Evolutionary conservation across 92 coral and sea anemone species (phyloP), one percentile per base, ranked within the genome.

Genomic region (Meandrina meandrites): DNA sequence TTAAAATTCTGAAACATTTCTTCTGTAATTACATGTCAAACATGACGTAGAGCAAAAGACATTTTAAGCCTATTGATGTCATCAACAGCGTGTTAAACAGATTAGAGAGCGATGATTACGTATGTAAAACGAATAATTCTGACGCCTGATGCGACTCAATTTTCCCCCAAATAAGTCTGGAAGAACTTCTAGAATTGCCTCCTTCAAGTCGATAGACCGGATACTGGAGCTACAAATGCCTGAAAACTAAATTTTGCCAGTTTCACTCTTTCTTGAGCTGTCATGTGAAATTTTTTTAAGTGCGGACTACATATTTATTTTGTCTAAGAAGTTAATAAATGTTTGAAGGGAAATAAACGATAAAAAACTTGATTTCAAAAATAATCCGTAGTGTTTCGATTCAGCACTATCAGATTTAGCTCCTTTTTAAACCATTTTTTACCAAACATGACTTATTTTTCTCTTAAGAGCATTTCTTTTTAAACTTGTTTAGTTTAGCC

Each of bases 51-150:
- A 32, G 75, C 3, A 58, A 79, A 28, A 79, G 64, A 57, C n/a
- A 32, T 28, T 37, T 40, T 36, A 81, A 81, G 75, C 54, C 10
- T 66, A 21, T 40, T 81, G 75, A 81, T 82, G 86, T 82, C 86
- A 82, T 32, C 31, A 16, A 35, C 48, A 51, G 21, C 0, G 68
- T 69, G 86, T 82, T 34, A 81, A 66, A 21, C 54, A 35, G 60
- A 57, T 57, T 34, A 21, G 5, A 30, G 50, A 28, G 32, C 1
- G 66, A 40, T 19, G 69, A 48, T 32, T 34, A 69, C 28, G 51
- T 50, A 22, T 11, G 75, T 34, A 58, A 60, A 24, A 12, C 0
- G 14, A 60, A 60, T 60, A 60, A 60, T 18, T 24, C 68, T 60
- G 68, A 24, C 64, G 24, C 22, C 24, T 57, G 24, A n/a, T 22